Evolutionary conservation across 2,888 invertebrate genomes (phyloP).

Genomic region (Celastrina argiolus): DNA sequence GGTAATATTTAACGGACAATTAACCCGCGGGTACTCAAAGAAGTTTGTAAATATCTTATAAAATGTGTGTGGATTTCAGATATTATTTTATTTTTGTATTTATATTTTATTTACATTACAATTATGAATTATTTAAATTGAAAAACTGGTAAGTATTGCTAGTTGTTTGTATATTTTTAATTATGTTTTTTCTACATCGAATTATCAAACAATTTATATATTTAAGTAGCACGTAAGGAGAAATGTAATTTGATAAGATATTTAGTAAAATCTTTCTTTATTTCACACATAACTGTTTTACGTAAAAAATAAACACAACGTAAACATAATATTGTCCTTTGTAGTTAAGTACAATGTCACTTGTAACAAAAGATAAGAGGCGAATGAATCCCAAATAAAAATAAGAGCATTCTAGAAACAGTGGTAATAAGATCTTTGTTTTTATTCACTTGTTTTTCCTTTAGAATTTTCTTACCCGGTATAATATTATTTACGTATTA

Average conservation of each 20-base stretch:
- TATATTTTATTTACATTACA: too few relatives aligned
- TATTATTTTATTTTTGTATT: too few relatives aligned
- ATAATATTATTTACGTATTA: too few relatives aligned
- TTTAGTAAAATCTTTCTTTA: neutral
- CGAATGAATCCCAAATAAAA: constrained; percentile 6
- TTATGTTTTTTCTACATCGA: too few relatives aligned
- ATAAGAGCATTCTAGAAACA: neutral
- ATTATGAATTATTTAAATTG: too few relatives aligned
- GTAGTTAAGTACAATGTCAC: constrained; percentile 2
- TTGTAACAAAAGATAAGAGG: constrained; percentile 11
- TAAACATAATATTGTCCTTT: neutral
- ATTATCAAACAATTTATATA: too few relatives aligned
- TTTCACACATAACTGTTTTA: neutral
- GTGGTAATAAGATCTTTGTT: constrained; percentile 8
- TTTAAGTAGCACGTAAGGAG: too few relatives aligned
- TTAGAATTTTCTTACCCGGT: neutral
- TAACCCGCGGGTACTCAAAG: neutral
- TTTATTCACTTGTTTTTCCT: constrained; percentile 8
- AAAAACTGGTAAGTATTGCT: too few relatives aligned
- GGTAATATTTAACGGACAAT: neutral
- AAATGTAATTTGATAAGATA: neutral
- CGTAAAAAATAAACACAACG: neutral
- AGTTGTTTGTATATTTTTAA: too few relatives aligned
- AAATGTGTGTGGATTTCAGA: too few relatives aligned
- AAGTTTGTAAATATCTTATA: too few relatives aligned